Evolutionary conservation across 2,888 invertebrate genomes (phyloP), one percentile per base, ranked within the genome.

Genomic region (Sphecodes monilicornis): DNA sequence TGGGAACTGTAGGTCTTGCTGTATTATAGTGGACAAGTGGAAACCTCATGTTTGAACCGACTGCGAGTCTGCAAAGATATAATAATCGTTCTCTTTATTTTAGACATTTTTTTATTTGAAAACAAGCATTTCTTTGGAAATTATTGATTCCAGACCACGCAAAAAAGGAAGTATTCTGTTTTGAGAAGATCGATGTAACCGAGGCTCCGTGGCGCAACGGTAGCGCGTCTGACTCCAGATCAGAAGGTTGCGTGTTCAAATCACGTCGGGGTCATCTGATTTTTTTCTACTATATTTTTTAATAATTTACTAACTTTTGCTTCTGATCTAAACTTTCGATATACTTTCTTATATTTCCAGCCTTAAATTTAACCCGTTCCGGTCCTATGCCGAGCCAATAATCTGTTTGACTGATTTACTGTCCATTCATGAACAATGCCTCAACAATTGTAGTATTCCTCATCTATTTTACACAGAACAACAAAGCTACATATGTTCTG

Each of bases 181-280:
- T n/a, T 57, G 6, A 36, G 43, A 36, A 0, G 11, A 18, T 16
- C 41, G n/a, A 71, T 29, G 39, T 11, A 66, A 43, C 64, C 2
- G 84, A 91, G 97, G 97, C 97, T 97, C 97, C 97, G 98, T 98
- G 98, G 98, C 98, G 98, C 98, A 98, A 98, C 97, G 98, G 98
- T 98, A 98, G 98, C 98, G 98, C 98, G 98, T 98, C 98, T 98
- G 98, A 98, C 98, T 98, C 98, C 98, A 98, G 98, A 98, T 98
- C 98, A 98, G 98, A 98, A 98, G 98, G 98, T 97, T 98, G 98
- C 98, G 98, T 98, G 98, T 98, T 98, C 98, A 97, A 98, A 97
- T 98, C 98, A 98, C 98, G 97, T 97, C 97, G 97, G 97, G 98
- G 97, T 98, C 98, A 97, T 94, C 60, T 82, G 75, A 72, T 78